Evolutionary conservation across 2,113 vertebrate species (phyloP), one percentile per base, ranked within the genome.

Genomic region (Syngnathoides biaculeatus): DNA sequence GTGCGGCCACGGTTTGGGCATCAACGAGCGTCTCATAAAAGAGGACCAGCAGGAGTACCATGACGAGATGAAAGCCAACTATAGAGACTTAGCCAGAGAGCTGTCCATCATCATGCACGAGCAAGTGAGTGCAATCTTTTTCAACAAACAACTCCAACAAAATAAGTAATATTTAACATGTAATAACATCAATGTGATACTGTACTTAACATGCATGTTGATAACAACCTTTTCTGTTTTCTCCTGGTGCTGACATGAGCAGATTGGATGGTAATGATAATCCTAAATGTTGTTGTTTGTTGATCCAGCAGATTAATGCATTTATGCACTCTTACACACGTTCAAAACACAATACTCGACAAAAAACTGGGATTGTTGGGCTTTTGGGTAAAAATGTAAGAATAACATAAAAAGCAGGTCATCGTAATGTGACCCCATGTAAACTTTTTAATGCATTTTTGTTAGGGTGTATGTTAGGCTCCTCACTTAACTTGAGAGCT

Each of bases 21-120:
- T 99, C 43, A 99, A 98, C 15, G 97, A 98, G 75, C 91, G 95
- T 6, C 93, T 99, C 62, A 98, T 98, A 82, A 98, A 99, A 83
- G 97, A 98, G 82, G 97, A 98, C 87, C 97, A 98, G 71, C 85
- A 98, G 79, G 96, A 99, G 83, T 99, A 98, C 80, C 96, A 99
- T 72, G 96, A 98, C 65, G 96, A 98, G 89, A 98, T 98, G 95
- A 99, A 99, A 78, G 94, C 95, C 50, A 99, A 94, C 89, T 98
- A 98, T 78, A 92, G 95, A 85, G 96, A 99, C 77, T 93, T 98
- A 79, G 93, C 93, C 45, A 94, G 93, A 88, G 95, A 98, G 81
- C 94, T 99, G 62, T 97, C 96, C 27, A 93, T 94, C 91, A 98
- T 99, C 89, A 98, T 98, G 96, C 95, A 93, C 12, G 97, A 98